phyloP scores from a whole-genome alignment of 1,140 invertebrate species.

The Asobara japonica region DNA sequence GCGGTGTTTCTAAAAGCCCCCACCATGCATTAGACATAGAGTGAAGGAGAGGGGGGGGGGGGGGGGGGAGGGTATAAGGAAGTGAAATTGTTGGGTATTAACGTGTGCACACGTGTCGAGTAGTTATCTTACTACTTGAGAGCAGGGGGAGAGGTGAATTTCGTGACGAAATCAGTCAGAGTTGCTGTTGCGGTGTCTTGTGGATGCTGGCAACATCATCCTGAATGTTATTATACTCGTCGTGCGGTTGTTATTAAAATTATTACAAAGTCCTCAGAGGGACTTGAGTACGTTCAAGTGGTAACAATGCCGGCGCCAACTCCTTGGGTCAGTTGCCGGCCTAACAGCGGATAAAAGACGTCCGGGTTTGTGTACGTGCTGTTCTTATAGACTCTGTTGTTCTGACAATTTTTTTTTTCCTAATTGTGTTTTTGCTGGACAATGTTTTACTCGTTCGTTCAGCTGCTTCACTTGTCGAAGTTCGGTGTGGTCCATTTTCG shows the following conservation, averaged over 20 bases:
- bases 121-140: constrained; percentile 15
- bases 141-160: not conserved
- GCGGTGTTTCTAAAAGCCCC: constrained; percentile 3
- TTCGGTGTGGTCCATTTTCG: too few relatives aligned
- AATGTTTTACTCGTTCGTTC: constrained; percentile 16
- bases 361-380: constrained; percentile 24
- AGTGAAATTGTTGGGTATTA: constrained; percentile 14
- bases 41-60: too few relatives aligned
- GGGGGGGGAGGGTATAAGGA: not conserved
- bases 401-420: not conserved
- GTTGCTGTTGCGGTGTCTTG: not conserved
- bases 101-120: constrained; percentile 14
- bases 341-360: constrained; percentile 20
- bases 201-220: not conserved
- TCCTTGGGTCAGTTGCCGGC: not conserved
- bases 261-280: constrained; percentile 29
- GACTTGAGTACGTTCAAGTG: too few relatives aligned
- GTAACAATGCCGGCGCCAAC: not conserved
- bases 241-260: constrained; percentile 32
- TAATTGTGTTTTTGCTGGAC: not conserved
- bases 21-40: constrained; percentile 16
- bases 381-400: constrained; percentile 13
- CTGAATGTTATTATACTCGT: constrained; percentile 5
- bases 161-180: constrained; percentile 7
- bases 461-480: too few relatives aligned